Evolutionary conservation across 92 coral and sea anemone genomes (phyloP).

Genomic region (Muricea muricata): DNA sequence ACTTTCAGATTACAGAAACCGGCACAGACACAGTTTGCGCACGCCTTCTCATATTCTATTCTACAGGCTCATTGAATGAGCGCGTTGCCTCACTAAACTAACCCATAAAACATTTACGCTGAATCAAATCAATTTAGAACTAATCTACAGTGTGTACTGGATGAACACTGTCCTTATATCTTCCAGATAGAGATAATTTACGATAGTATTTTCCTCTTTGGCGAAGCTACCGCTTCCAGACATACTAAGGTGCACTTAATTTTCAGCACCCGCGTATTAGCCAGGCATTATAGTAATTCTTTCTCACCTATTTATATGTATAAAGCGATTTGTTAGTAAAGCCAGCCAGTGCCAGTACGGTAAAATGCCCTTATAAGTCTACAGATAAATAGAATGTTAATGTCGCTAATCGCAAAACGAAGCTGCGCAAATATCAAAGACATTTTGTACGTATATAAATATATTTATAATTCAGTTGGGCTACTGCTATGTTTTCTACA

Average conservation of each 20-base stretch:
- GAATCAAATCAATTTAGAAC: too few relatives aligned
- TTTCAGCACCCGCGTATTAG: constrained; percentile 17
- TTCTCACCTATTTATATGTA: constrained; percentile 5
- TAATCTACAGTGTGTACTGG: too few relatives aligned
- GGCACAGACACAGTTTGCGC: background rate
- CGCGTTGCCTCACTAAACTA: too few relatives aligned
- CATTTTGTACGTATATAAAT: background rate
- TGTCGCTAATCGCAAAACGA: background rate
- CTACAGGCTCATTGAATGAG: too few relatives aligned
- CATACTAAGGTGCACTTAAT: background rate
- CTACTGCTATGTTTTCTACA: too few relatives aligned
- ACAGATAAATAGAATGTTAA: background rate
- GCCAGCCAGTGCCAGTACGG: background rate
- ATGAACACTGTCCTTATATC: too few relatives aligned
- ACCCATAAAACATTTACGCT: too few relatives aligned
- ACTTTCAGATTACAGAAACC: background rate
- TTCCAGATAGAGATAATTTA: background rate
- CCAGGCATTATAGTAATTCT: background rate
- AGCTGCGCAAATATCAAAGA: background rate
- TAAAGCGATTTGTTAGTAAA: constrained; percentile 2
- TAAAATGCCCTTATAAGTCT: background rate
- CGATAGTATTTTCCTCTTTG: background rate
- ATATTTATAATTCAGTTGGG: too few relatives aligned
- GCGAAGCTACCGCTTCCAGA: background rate
- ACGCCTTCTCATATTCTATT: too few relatives aligned